Conservation (phyloP, 92 coral and sea anemone genomes). For the Epizoanthus illoricatus region DNA sequence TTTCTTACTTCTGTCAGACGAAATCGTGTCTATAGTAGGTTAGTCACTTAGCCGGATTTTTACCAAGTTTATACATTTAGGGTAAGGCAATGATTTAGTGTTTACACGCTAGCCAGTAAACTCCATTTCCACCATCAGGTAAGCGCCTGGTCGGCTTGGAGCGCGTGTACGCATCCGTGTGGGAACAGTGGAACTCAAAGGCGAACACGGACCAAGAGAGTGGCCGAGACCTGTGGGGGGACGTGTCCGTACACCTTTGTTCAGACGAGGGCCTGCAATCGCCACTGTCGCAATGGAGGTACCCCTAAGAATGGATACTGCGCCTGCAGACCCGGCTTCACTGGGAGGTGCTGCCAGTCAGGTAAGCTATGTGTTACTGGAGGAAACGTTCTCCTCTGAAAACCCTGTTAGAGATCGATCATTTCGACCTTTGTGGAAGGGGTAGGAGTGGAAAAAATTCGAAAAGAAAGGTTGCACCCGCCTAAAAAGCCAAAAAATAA, state of each 20-base stretch:
- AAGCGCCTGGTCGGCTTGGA: slow-evolving; percentile 65
- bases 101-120: too few species aligned
- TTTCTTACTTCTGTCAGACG: too few species aligned
- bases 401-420: not conserved
- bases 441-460: too few species aligned
- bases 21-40: too few species aligned
- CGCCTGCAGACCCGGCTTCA: slow-evolving; percentile 54
- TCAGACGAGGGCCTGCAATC: slow-evolving; percentile 58
- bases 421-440: too few species aligned
- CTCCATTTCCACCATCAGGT: not conserved
- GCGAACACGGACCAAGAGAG: slow-evolving; percentile 53
- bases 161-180: slow-evolving; percentile 57
- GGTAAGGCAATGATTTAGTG: too few species aligned
- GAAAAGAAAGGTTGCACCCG: too few species aligned
- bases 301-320: slow-evolving; percentile 55
- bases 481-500: too few species aligned
- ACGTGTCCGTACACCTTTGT: slow-evolving; percentile 48
- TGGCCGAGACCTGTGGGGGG: slow-evolving; percentile 59
- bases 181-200: slow-evolving; percentile 60
- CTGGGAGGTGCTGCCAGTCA: slow-evolving; percentile 65
- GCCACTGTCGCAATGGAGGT: slow-evolving; percentile 62
- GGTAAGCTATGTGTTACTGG: slow-evolving; percentile 43
- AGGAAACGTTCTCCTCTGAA: not conserved
- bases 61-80: too few species aligned
- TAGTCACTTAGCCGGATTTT: too few species aligned